Base-by-base conservation (phyloP, 1,140 invertebrate species). In the Helicorthomorpha holstii region DNA sequence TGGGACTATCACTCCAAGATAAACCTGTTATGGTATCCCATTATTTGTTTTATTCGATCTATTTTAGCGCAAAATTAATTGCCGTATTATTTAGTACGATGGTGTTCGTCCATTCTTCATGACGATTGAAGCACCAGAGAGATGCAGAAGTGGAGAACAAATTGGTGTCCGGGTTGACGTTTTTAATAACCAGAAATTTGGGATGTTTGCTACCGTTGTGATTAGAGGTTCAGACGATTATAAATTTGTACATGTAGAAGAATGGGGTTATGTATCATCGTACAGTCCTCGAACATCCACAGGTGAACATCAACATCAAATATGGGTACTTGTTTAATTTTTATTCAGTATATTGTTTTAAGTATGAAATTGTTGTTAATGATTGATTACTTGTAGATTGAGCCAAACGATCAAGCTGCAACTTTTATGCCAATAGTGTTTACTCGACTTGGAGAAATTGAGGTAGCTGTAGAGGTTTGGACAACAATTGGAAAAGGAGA, bases 351-450 rank as follows among this genome's bases (percentile, higher is more conserved):
- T n/a, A 16, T 7, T 34, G 29, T 34, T 34, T 34, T 34, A 7
- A 34, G 29, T 7, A 16, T 34, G 86, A 66, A 84, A 85, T 59
- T 80, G 27, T 29, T 54, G 10, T 21, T 48, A 23, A 2, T 46
- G 42, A 21, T 48, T 27, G 22, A 26, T 23, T 49, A 10, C 50
- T 27, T 14, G n/a, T 46, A 46, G 44, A 46, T 46, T 12, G 7
- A 7, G 12, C 7, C 44, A 22, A 12, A 22, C 4, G 19, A 46
- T 12, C 44, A 46, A 46, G 19, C 1, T 66, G 69, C 65, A 27
- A 85, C 96, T 19, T 85, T 93, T 67, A 69, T 96, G 49, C 92
- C 92, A 0, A 83, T 97, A 23, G 88, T 96, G 16, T 81, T 91
- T 0, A 78, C 79, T 22, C 67, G 76, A 27, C 69, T 92, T 3